These are phyloP conservation scores for Gorsachius magnificus DNA, from an alignment of 2,797 vertebrate species.

Conservation along the genomic window DNA sequence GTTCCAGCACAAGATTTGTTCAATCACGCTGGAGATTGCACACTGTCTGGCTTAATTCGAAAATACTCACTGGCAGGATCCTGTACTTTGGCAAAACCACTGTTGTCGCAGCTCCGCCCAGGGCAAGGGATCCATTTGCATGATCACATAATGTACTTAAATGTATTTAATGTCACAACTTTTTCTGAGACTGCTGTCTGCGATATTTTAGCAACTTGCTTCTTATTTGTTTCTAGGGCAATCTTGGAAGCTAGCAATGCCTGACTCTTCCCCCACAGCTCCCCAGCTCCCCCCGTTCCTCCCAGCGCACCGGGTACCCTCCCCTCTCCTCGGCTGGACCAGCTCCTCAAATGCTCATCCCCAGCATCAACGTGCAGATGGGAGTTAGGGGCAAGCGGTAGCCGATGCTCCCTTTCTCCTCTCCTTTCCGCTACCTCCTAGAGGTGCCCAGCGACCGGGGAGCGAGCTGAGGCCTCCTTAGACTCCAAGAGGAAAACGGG, in stretches of 20 bases:
- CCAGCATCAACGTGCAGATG: background rate
- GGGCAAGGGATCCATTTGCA: background rate
- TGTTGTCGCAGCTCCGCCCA: background rate
- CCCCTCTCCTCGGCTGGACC: background rate
- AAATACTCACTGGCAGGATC: background rate
- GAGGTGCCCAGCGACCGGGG: fast-evolving
- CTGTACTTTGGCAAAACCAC: background rate
- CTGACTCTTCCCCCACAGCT: background rate
- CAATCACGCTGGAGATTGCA: background rate
- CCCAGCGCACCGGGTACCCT: fast-evolving
- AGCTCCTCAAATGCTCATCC: background rate
- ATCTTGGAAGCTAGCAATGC: background rate
- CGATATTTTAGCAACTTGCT: background rate
- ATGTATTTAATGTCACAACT: background rate
- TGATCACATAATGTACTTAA: background rate
- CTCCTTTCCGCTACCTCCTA: background rate
- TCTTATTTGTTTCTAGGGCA: background rate
- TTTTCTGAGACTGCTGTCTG: background rate
- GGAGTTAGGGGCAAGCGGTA: background rate
- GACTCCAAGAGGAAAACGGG: background rate
- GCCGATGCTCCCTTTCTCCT: background rate
- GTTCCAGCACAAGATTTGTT: background rate
- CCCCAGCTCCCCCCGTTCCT: background rate
- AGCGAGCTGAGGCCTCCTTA: no score
- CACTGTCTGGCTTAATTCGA: background rate